A percentile compares a stretch with the other conserved stretches of the same genome.
Conservation (phyloP, 92 coral and sea anemone genomes). For the Epizoanthus ramosus region DNA sequence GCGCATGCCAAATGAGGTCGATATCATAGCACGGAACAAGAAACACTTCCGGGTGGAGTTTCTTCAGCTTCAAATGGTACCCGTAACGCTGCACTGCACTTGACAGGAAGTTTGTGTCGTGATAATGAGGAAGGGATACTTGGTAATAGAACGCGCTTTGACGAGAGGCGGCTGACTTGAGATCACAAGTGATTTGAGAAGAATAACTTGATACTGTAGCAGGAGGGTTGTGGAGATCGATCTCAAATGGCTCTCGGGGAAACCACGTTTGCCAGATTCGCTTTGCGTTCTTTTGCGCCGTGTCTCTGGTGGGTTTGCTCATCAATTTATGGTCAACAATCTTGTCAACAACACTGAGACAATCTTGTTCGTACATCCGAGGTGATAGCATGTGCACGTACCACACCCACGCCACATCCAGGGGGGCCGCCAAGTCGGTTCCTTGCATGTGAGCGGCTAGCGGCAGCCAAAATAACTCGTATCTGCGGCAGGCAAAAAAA, state of each 20-base stretch:
- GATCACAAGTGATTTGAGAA: conserved; percentile 58
- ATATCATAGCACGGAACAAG: conserved; percentile 56
- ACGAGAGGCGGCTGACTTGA: conserved; percentile 42
- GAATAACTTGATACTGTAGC: not conserved
- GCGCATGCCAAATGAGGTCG: conserved; percentile 63
- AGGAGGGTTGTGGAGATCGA: conserved; percentile 29
- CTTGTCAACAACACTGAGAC: conserved; percentile 43
- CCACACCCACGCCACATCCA: conserved; percentile 84
- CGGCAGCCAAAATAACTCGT: conserved; percentile 42
- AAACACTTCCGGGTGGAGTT: conserved; percentile 38
- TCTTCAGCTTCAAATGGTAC: conserved; percentile 45
- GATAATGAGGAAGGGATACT: conserved; percentile 57
- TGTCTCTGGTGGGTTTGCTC: conserved; percentile 42
- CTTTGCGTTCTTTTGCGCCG: conserved; percentile 45
- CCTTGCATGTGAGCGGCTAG: conserved; percentile 31
- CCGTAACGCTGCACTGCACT: conserved; percentile 57
- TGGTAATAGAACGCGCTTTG: conserved; percentile 58
- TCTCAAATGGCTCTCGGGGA: conserved; percentile 49
- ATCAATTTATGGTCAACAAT: conserved; percentile 54
- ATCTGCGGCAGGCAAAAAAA: not conserved
- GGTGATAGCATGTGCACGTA: conserved; percentile 64
- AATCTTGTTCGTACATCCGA: conserved; percentile 59
- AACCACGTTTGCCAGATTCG: conserved; percentile 65
- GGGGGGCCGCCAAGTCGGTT: conserved; percentile 49
- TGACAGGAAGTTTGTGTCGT: conserved; percentile 51